Conservation (phyloP, 64 coral and sea anemone genomes). For the Exaiptasia diaphana region DNA sequence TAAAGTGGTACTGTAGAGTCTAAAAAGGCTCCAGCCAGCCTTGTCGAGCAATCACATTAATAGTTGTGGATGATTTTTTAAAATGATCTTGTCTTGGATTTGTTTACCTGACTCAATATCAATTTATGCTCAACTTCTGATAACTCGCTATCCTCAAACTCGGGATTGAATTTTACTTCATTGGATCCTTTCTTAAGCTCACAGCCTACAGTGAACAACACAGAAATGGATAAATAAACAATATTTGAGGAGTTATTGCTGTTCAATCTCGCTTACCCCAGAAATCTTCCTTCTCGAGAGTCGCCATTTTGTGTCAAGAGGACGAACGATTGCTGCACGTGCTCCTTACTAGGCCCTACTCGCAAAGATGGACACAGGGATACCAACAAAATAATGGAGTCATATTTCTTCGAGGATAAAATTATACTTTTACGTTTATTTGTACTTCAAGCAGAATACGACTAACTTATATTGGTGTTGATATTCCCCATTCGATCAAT, state of each 20-base stretch:
- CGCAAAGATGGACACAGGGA: background rate
- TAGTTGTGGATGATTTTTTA: too few relatives aligned
- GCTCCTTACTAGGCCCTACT: background rate
- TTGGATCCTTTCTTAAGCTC: slow-evolving; percentile 37
- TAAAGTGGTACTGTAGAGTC: too few relatives aligned
- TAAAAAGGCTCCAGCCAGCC: too few relatives aligned
- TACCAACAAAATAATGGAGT: too few relatives aligned
- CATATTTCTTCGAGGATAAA: too few relatives aligned
- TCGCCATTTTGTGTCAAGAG: slow-evolving; percentile 59
- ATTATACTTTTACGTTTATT: too few relatives aligned
- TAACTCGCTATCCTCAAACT: slow-evolving; percentile 38
- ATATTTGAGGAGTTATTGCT: background rate
- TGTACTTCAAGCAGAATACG: too few relatives aligned
- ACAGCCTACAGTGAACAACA: background rate
- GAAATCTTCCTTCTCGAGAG: slow-evolving; percentile 58
- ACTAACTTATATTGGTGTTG: too few relatives aligned
- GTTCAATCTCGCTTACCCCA: slow-evolving; percentile 38
- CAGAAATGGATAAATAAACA: background rate
- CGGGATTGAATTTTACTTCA: slow-evolving; percentile 15
- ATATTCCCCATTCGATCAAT: too few relatives aligned
- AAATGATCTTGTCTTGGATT: too few relatives aligned
- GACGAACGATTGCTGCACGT: background rate
- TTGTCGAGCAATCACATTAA: too few relatives aligned
- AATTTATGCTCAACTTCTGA: slow-evolving; percentile 51
- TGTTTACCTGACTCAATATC: slow-evolving; percentile 40